Conservation (phyloP, 2,797 vertebrate genomes). For the Rhynchotus rufescens region DNA sequence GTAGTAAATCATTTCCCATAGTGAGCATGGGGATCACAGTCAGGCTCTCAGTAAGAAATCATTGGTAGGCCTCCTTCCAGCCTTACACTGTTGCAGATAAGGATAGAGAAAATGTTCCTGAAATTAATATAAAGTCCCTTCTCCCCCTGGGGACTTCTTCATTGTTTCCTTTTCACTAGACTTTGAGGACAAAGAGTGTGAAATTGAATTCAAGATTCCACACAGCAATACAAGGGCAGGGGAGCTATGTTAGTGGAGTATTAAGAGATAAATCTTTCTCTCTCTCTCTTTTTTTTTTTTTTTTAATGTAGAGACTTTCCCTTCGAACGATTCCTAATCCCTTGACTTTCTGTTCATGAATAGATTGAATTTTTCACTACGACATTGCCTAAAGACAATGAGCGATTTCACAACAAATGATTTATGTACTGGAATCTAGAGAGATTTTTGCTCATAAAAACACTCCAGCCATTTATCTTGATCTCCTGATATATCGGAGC, state of each 20-base stretch:
- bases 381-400: conserved; percentile 80
- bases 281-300: conserved; percentile 37
- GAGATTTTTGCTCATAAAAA: conserved; percentile 80
- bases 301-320: conserved; percentile 57
- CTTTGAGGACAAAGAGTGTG: conserved; percentile 47
- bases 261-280: conserved; percentile 75
- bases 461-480: conserved; percentile 74
- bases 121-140: conserved; percentile 30
- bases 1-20: neutral
- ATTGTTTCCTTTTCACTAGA: conserved; percentile 26
- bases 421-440: conserved; percentile 81
- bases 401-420: conserved; percentile 79
- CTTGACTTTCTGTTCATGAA: conserved; percentile 79
- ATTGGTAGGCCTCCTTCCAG: neutral
- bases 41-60: neutral
- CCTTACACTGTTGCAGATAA: neutral
- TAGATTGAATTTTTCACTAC: conserved; percentile 76
- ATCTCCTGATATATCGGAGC: conserved; percentile 72
- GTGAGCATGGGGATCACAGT: neutral
- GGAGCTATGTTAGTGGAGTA: conserved; percentile 64
- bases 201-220: conserved; percentile 73
- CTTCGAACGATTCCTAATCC: conserved; percentile 75
- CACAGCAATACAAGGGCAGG: conserved; percentile 55
- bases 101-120: neutral
- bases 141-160: conserved; percentile 11